These are phyloP conservation scores for Acomys russatus DNA, from an alignment of 2,797 vertebrate genomes.

Conservation along the genomic window DNA sequence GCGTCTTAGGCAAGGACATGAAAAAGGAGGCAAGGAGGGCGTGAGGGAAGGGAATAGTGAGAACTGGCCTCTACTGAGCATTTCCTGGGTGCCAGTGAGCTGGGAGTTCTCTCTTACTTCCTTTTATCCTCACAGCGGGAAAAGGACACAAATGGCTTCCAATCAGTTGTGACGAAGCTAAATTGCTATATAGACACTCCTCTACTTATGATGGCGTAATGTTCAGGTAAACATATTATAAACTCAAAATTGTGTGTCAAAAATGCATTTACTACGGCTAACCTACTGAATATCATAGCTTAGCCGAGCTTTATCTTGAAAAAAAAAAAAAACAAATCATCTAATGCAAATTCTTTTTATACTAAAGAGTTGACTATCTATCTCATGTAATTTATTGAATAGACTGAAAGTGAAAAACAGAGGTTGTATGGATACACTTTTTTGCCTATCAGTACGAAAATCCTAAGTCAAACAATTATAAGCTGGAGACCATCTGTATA, in stretches of 20 bases:
- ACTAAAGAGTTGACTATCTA: background rate
- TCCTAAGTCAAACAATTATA: background rate
- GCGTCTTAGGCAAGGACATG: background rate
- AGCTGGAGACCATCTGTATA: background rate
- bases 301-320: background rate
- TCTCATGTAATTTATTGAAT: background rate
- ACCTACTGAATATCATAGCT: background rate
- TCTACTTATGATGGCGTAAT: background rate
- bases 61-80: background rate
- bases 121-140: background rate
- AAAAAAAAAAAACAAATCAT: background rate
- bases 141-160: background rate
- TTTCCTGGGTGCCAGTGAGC: background rate
- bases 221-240: background rate
- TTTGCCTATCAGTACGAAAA: background rate
- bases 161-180: background rate
- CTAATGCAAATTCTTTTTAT: background rate
- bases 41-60: background rate
- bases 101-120: constrained; percentile 8
- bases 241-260: background rate
- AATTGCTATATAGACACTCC: background rate
- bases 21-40: background rate
- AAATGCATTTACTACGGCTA: background rate
- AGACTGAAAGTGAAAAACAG: background rate
- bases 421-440: background rate